Evolutionary conservation across 2,113 vertebrate species (phyloP), one percentile per base, ranked within the genome.

Genomic region (Carassius gibelio): DNA sequence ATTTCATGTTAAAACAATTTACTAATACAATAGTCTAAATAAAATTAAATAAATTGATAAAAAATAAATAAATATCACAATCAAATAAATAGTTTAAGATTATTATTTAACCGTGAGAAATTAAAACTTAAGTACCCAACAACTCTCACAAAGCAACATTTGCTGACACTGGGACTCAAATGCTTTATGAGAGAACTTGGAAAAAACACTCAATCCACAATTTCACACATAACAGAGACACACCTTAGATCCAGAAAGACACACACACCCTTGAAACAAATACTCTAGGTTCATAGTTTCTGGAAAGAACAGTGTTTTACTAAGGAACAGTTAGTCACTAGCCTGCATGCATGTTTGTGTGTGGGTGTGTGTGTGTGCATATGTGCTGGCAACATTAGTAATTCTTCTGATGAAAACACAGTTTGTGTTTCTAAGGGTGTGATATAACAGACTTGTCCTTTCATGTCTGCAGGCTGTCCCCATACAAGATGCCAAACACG

Each of bases 321-420:
- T 9, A 15, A 57, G 38, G 77, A 80, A 45, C 7, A 45, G 59
- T 21, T 74, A 74, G 45, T 75, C 74, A 52, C 14, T 4, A 75
- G 45, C n/a, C 45, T 75, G 14, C 9, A 30, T 45, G 36, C 8
- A 7, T 62, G 14, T 66, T 30, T 81, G n/a, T 66, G 61, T 26
- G 42, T 81, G 59, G 13, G 78, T 81, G 62, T 64, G 85, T 69
- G 21, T 69, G 30, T 21, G 21, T 69, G 30, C 14, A 10, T 26
- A 15, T 68, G 23, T 77, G 69, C 66, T 87, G 45, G n/a, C 30
- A 83, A 64, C 23, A 6, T 50, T 61, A 72, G 23, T 71, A 9
- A 50, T 34, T 30, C 30, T 62, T 86, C n/a, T 45, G 7, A 68
- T 71, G 62, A 87, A 83, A 83, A 83, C 75, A 50, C 38, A 72